Evolutionary conservation across 2,888 invertebrate species (phyloP), one percentile per base, ranked within the genome.

Genomic region (Phania funesta): DNA sequence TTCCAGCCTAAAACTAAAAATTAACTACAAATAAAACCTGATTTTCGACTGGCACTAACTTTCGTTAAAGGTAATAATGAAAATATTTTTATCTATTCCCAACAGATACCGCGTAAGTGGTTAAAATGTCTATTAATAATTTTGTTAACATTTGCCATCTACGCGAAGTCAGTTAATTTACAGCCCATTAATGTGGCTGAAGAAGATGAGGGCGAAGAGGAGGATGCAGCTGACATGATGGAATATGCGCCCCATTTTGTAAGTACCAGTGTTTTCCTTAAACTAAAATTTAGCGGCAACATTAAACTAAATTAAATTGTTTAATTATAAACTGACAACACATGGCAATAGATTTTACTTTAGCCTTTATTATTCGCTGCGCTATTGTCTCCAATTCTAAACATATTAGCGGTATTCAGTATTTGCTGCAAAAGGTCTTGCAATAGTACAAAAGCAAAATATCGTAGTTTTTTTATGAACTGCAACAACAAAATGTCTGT

Each of bases 241-340:
- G 89, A 90, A 86, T 90, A 90, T 85, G 90, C 90, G 32, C 89
- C 90, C 62, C 85, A 90, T 86, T 90, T 87, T 84, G 90, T 90
- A 88, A 90, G 90, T 90, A 73, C 16, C 5, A 13, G 11, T 13
- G n/a, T 4, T 4, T 32, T 38, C 2, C 4, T 11, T 32, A 38
- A 38, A 38, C 9, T 35, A 11, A 3, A 16, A 35, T 26, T 35
- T 9, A 16, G 38, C 35, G 16, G 65, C 16, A 67, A 29, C 60
- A 52, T 22, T 29, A 68, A 5, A 70, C 8, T 7, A 46, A 75
- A 60, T 38, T 20, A 56, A 58, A 41, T 20, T 60, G 56, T 13
- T 13, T n/a, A n/a, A n/a, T n/a, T n/a, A n/a, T n/a, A n/a, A n/a
- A n/a, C n/a, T n/a, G n/a, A n/a, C n/a, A n/a, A n/a, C n/a, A n/a